Evolutionary conservation across 2,797 vertebrate species (phyloP).

Genomic region (Taeniopygia guttata): DNA sequence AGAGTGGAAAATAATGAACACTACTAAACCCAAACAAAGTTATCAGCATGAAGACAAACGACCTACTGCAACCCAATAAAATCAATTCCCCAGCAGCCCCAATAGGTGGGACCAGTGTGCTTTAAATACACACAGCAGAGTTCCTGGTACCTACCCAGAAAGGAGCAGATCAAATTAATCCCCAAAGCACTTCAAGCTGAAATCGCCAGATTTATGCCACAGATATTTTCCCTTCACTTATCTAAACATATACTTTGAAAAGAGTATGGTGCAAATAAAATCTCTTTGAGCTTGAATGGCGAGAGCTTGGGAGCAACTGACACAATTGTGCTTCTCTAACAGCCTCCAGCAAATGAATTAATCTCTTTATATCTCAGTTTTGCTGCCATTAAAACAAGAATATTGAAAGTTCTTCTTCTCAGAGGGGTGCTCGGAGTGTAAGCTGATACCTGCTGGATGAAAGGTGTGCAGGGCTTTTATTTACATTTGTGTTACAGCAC

Average conservation of each 20-base stretch:
- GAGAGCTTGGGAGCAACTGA: not conserved
- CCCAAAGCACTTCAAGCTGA: not conserved
- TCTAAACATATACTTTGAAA: not conserved
- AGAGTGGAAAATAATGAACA: not conserved
- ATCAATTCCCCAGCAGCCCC: not conserved
- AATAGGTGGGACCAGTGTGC: not conserved
- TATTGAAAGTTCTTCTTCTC: not conserved
- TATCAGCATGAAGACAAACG: not conserved
- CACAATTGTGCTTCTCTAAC: not conserved
- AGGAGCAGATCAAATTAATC: conserved; percentile 20
- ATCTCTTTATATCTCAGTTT: not conserved
- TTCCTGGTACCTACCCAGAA: not conserved
- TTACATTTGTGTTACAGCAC: not conserved
- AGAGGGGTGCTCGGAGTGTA: not conserved
- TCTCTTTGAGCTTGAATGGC: not conserved
- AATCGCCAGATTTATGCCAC: not conserved
- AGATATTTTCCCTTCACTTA: not conserved
- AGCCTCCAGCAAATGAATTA: conserved; percentile 22
- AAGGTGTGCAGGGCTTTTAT: not conserved
- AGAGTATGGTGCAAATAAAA: not conserved
- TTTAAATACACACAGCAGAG: not conserved
- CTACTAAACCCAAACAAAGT: not conserved
- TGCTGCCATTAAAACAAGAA: not conserved
- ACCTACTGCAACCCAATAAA: not conserved
- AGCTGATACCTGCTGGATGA: not conserved